Percentiles rank a stretch among this genome's conserved stretches.
Evolutionary conservation across 2,113 vertebrate species (phyloP).

Genomic region (Tetrax tetrax): DNA sequence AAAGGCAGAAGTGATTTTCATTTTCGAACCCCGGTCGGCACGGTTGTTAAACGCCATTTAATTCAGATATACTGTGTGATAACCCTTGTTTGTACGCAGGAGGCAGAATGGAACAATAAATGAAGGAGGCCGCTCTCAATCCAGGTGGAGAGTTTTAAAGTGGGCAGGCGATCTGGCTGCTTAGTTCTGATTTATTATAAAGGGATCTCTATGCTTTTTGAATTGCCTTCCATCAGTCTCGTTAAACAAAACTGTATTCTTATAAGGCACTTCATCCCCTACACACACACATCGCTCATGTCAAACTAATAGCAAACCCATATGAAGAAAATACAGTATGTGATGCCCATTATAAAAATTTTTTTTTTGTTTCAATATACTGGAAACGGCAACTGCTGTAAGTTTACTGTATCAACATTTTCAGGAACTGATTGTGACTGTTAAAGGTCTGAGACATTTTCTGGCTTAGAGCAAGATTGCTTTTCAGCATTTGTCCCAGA

Average conservation of each 20-base stretch:
- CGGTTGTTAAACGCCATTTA: background rate
- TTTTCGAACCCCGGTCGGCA: background rate
- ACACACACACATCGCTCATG: background rate
- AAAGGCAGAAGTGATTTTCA: background rate
- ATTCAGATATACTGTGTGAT: background rate
- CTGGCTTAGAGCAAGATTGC: background rate
- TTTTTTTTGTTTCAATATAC: background rate
- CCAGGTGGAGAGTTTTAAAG: background rate
- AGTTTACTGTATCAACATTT: background rate
- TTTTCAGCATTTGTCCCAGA: background rate
- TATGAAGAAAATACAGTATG: background rate
- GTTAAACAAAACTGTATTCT: background rate
- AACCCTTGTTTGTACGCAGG: background rate
- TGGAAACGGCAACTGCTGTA: background rate
- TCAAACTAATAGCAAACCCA: background rate
- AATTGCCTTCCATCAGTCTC: background rate
- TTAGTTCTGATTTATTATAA: constrained; percentile 46
- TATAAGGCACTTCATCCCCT: background rate
- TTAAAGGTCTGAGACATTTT: background rate
- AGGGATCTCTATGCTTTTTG: constrained; percentile 31
- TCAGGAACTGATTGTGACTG: background rate
- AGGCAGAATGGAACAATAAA: background rate
- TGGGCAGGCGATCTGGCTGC: constrained; percentile 8
- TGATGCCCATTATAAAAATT: background rate
- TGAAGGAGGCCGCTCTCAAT: background rate